A percentile compares a stretch with the other conserved stretches of the same genome.
phyloP scores from a whole-genome alignment of 1,140 invertebrate species.

The Arctopsyche grandis region DNA sequence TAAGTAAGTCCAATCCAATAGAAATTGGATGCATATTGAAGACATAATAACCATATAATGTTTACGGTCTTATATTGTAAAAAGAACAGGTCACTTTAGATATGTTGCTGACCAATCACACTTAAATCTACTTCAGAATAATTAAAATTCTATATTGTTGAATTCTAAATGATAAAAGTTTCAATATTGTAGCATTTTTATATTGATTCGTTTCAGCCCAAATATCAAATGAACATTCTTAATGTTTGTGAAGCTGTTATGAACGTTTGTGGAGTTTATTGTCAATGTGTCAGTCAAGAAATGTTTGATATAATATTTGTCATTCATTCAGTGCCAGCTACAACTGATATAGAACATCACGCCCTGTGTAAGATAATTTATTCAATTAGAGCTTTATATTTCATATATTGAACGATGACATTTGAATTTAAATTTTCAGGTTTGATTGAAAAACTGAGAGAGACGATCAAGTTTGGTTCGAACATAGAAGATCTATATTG shows the following conservation, averaged over 20 bases:
- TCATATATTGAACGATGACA: neutral
- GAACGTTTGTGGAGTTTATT: slow-evolving; percentile 63
- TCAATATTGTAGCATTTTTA: too few relatives aligned
- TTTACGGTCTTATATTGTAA: too few relatives aligned
- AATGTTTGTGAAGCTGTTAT: slow-evolving; percentile 66
- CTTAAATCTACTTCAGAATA: too few relatives aligned
- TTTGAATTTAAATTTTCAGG: slow-evolving; percentile 33
- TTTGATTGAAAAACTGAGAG: slow-evolving; percentile 60
- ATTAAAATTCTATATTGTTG: too few relatives aligned
- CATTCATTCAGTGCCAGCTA: slow-evolving; percentile 61
- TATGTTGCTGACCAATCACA: too few relatives aligned
- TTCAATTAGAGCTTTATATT: neutral
- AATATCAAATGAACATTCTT: slow-evolving; percentile 64
- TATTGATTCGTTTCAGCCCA: slow-evolving; percentile 56
- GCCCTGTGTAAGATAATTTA: slow-evolving; percentile 58
- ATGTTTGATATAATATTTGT: slow-evolving; percentile 63
- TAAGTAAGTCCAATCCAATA: too few relatives aligned
- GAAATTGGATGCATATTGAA: too few relatives aligned
- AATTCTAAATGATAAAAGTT: neutral
- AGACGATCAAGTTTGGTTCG: slow-evolving; percentile 58
- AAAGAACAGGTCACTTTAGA: too few relatives aligned
- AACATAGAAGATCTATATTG: slow-evolving; percentile 59
- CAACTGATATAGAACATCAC: slow-evolving; percentile 61
- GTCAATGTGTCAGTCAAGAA: slow-evolving; percentile 57
- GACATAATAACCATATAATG: too few relatives aligned